phyloP scores from a whole-genome alignment of 23 tunicate species.

The Pegea sp. region DNA sequence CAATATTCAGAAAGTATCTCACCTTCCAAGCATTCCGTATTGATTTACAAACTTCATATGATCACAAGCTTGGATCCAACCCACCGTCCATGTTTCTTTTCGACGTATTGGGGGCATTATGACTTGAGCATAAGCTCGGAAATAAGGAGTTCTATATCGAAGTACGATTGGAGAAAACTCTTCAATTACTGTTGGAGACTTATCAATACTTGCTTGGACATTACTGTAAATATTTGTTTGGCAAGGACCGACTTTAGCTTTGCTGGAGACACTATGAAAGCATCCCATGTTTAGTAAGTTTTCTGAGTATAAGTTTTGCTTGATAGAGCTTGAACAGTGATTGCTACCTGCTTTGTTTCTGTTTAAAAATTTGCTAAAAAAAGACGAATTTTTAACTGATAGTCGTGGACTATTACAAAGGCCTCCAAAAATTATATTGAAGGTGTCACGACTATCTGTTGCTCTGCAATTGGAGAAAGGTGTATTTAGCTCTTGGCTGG shows the following conservation, averaged over 20 bases:
- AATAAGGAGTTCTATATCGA: conserved; percentile 89
- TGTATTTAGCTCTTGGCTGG: too few relatives aligned
- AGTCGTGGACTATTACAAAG: too few relatives aligned
- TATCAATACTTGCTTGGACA: conserved; percentile 73
- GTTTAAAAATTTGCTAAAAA: too few relatives aligned
- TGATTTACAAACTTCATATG: conserved; percentile 92
- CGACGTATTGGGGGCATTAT: conserved; percentile 85
- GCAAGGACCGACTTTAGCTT: conserved; percentile 71
- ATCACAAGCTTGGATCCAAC: conserved; percentile 99
- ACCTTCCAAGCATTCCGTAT: conserved; percentile 93
- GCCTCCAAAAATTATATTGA: too few relatives aligned
- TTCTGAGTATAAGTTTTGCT: too few relatives aligned
- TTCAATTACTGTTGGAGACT: conserved; percentile 70
- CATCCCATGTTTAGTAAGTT: too few relatives aligned
- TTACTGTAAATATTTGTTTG: conserved; percentile 35
- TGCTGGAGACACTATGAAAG: too few relatives aligned
- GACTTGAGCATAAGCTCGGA: conserved; percentile 84
- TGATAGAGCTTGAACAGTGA: too few relatives aligned
- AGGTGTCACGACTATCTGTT: too few relatives aligned
- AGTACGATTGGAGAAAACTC: conserved; percentile 80
- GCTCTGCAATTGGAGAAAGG: too few relatives aligned
- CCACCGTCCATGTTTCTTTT: conserved; percentile 99
- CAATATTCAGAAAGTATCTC: conserved; percentile 4
- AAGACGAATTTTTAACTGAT: too few relatives aligned
- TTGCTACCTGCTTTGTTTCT: too few relatives aligned